Evolutionary conservation across 2,797 vertebrate genomes (phyloP).

Genomic region (Alca torda): DNA sequence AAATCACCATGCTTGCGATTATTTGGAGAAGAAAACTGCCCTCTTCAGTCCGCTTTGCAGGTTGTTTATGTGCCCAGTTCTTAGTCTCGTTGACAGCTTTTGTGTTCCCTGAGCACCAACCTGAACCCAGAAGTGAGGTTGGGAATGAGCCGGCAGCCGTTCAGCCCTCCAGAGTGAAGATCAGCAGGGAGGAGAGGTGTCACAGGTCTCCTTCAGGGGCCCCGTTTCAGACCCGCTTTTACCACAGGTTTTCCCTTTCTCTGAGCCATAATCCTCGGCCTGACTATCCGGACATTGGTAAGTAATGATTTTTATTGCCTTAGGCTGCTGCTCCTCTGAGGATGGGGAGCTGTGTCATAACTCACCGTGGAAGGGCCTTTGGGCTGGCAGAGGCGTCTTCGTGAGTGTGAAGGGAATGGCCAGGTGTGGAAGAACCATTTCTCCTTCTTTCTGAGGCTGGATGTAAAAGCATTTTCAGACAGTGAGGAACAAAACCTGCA

Average conservation of each 20-base stretch:
- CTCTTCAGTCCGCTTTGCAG: not conserved
- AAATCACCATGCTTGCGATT: not conserved
- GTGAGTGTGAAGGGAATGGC: rapidly evolving
- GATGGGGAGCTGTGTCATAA: not conserved
- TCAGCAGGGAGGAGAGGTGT: not conserved
- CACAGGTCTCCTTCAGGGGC: not conserved
- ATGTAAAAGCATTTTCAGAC: not conserved
- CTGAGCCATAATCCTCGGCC: rapidly evolving
- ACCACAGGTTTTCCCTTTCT: not conserved
- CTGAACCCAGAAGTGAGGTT: not conserved
- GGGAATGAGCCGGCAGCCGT: not conserved
- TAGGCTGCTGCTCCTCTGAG: not conserved
- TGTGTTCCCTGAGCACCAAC: not conserved
- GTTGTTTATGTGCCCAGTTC: not conserved
- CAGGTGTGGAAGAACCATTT: not conserved
- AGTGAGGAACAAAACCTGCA: not conserved
- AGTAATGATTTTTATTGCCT: not conserved
- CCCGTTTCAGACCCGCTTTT: not conserved
- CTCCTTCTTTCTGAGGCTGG: not conserved
- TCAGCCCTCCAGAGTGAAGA: not conserved
- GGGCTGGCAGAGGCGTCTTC: not conserved
- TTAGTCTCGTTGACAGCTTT: not conserved
- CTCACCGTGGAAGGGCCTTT: rapidly evolving
- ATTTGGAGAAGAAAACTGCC: not conserved
- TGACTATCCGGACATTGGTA: not conserved